Evolutionary conservation across 2,113 vertebrate species (phyloP).

Genomic region (Sterna hirundo): DNA sequence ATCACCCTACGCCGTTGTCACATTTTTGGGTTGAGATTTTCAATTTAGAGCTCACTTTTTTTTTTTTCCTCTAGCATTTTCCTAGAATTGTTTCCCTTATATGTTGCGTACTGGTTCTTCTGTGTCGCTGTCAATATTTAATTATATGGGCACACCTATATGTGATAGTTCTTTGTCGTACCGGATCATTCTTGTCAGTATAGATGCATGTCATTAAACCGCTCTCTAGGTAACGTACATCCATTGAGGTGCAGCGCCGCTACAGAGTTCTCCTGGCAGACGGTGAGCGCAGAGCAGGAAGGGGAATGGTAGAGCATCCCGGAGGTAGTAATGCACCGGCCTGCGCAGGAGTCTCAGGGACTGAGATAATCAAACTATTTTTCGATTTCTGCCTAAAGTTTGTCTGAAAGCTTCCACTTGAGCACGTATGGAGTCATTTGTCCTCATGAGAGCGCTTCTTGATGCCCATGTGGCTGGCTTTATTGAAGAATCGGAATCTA

Average conservation of each 20-base stretch:
- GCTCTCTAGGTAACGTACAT: neutral
- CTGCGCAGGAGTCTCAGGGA: neutral
- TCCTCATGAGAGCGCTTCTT: neutral
- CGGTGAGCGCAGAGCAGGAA: neutral
- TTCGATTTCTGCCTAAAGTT: neutral
- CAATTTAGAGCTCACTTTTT: neutral
- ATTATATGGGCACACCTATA: neutral
- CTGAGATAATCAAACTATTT: neutral
- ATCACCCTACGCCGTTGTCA: fast-evolving
- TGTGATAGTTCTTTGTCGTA: neutral
- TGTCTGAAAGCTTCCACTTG: neutral
- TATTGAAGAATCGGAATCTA: neutral
- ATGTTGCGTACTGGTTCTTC: neutral
- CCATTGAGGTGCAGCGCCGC: neutral
- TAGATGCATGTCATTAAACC: neutral
- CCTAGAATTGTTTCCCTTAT: neutral
- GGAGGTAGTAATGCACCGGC: neutral
- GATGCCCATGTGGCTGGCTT: neutral
- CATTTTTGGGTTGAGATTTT: neutral
- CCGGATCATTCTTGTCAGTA: neutral
- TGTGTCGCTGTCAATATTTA: neutral
- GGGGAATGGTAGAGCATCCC: neutral
- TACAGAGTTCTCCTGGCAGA: neutral
- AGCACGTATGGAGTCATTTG: neutral
- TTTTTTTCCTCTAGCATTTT: neutral